Base-by-base conservation (phyloP, 2,888 invertebrate species). In the Alcis repandata region DNA sequence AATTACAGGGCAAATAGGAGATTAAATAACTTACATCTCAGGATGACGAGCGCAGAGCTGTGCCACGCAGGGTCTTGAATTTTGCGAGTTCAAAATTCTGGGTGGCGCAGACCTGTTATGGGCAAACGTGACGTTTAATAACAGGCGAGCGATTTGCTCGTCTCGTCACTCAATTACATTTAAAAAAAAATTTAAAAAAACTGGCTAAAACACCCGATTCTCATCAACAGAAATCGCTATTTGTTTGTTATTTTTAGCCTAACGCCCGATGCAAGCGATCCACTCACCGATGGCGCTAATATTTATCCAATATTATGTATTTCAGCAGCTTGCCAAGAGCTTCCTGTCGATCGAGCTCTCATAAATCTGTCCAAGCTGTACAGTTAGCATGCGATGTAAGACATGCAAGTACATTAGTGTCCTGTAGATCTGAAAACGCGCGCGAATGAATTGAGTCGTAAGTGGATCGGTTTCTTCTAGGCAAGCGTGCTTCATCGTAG, bases 221-320 rank as follows among this genome's bases (percentile, higher is more conserved):
- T 27, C 15, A 49, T 49, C 17, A 51, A 22, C 32, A 46, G 36
- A 32, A 15, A 36, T 2, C 17, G 10, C 48, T n/a, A 49, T 49
- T 49, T 54, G 54, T 49, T 33, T 49, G 53, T 53, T 59, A 46
- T 64, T 53, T 54, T 32, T 15, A 41, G 45, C 2, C n/a, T 41
- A 53, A 41, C 48, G 19, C 46, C 33, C 43, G 57, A 17, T 57
- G 36, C 49, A 32, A 15, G 20, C 27, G 19, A 22, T 19, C 58
- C 38, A 15, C 20, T 36, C 13, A n/a, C n/a, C 38, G 57, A 11
- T 15, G 41, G 15, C 13, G 52, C 32, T 3, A 57, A 60, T 58
- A 52, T 65, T 60, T 57, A 46, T 57, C 27, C 49, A 49, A 58
- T 59, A 61, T 46, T 61, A 36, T 53, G 53, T 53, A 52, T 58